These are phyloP conservation scores for Lemur catta DNA, from an alignment of 2,797 vertebrate species.

Conservation along the genomic window DNA sequence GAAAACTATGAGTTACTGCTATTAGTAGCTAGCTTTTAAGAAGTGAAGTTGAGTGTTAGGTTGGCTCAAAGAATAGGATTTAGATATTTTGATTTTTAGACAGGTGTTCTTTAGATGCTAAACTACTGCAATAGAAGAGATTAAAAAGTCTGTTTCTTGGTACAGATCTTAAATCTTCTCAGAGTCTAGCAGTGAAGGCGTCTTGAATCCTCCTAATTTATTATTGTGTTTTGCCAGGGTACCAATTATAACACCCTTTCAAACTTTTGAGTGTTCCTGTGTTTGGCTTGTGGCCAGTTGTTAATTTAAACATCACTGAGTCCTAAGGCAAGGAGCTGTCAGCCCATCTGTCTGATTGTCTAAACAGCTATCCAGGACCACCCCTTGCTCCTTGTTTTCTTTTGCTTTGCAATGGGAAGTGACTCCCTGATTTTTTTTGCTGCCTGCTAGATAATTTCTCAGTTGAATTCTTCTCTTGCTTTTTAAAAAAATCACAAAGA, in stretches of 20 bases:
- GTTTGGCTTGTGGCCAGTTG: conserved; percentile 53
- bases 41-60: background rate
- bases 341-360: conserved; percentile 20
- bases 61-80: conserved; percentile 9
- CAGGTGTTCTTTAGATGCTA: conserved; percentile 4
- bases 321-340: conserved; percentile 54
- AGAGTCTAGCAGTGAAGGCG: background rate
- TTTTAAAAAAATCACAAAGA: conserved; percentile 2
- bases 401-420: conserved; percentile 46
- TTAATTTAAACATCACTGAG: conserved; percentile 64
- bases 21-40: background rate
- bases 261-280: conserved; percentile 47
- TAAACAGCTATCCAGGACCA: conserved; percentile 37
- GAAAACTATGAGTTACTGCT: background rate
- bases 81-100: conserved; percentile 22
- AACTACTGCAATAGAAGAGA: background rate
- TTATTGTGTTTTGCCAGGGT: conserved; percentile 54
- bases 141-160: conserved; percentile 30
- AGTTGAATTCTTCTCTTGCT: conserved; percentile 7
- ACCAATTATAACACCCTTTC: conserved; percentile 38
- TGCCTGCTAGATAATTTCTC: conserved; percentile 11
- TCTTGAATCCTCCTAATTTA: conserved; percentile 30
- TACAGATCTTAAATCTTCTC: conserved; percentile 37
- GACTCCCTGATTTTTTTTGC: conserved; percentile 15
- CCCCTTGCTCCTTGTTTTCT: conserved; percentile 36